These are phyloP conservation scores for Bibio marci DNA, from an alignment of 2,888 invertebrate genomes.

Conservation along the genomic window DNA sequence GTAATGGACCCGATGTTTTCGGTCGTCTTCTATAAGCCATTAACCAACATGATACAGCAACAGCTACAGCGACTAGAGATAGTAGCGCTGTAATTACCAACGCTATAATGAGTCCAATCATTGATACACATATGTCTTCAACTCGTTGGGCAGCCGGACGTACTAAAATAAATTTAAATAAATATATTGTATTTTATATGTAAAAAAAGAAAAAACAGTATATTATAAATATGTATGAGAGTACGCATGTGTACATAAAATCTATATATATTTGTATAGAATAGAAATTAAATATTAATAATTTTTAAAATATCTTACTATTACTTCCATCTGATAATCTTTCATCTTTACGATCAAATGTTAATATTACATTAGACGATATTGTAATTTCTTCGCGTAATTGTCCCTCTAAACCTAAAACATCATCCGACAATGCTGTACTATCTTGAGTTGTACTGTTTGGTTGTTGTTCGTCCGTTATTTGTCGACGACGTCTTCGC, in stretches of 20 bases:
- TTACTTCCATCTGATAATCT: slow-evolving; percentile 62
- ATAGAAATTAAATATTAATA: too few species aligned
- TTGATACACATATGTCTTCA: slow-evolving; percentile 84
- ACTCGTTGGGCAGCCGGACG: slow-evolving; percentile 34
- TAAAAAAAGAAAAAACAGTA: neutral
- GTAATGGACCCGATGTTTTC: slow-evolving; percentile 73
- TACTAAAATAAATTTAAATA: slow-evolving; percentile 15
- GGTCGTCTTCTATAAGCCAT: slow-evolving; percentile 83
- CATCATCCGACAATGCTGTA: slow-evolving; percentile 40
- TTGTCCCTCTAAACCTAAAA: slow-evolving; percentile 51
- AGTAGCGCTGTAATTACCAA: slow-evolving; percentile 79
- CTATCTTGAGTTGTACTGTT: slow-evolving; percentile 20
- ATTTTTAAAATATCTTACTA: too few species aligned
- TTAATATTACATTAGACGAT: slow-evolving; percentile 79
- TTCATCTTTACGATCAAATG: slow-evolving; percentile 71
- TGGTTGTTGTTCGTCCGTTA: slow-evolving; percentile 22
- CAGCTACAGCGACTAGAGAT: slow-evolving; percentile 83
- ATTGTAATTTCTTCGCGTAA: slow-evolving; percentile 85
- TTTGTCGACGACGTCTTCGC: slow-evolving; percentile 47
- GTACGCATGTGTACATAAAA: neutral
- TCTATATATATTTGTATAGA: too few species aligned
- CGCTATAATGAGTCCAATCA: slow-evolving; percentile 83
- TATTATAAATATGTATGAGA: neutral
- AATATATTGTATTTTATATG: neutral
- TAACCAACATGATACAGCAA: slow-evolving; percentile 89